Base-by-base conservation (phyloP, 2,888 invertebrate genomes). In the Altica lythri region DNA sequence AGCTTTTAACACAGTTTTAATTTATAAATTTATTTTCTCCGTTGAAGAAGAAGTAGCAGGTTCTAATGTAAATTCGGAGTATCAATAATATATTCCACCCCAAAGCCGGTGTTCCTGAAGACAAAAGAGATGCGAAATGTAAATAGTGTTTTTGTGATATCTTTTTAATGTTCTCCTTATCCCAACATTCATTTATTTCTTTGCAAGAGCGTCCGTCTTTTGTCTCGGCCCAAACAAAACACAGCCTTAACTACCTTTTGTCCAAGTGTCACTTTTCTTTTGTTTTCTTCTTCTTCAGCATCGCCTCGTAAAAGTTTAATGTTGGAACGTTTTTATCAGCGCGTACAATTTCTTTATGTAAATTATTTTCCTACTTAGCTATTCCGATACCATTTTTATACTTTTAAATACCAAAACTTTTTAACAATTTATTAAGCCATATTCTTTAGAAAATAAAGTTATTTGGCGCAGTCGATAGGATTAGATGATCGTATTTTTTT, bases 141-240 rank as follows among this genome's bases (percentile, higher is more conserved):
- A 75, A 76, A 76, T 76, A 75, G 75, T 72, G 76, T 76, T 76
- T 76, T 75, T 76, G 76, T 75, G 74, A 75, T 76, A 76, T 76
- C 76, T 76, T 76, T 76, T 76, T 76, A 76, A 76, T 73, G 74
- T 61, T 61, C 69, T 70, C 70, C 72, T 72, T 72, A 72, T 72
- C 72, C 68, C 65, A 66, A 71, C 73, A 74, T 75, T 75, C 75
- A 75, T 75, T 76, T 75, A 75, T 75, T 75, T 75, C 75, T 76
- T 75, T 75, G 73, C 70, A n/a, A n/a, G 61, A 68, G 67, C 69
- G 71, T 71, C 72, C 73, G 73, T 75, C 74, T 74, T 75, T 74
- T 74, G 72, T 75, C 67, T 68, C 59, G 65, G 61, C 65, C 71
- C 71, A 68, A 75, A 75, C 75, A 75, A 75, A 75, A 75, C 74